Evolutionary conservation across 2,113 vertebrate genomes (phyloP).

Genomic region (Podarcis raffonei): DNA sequence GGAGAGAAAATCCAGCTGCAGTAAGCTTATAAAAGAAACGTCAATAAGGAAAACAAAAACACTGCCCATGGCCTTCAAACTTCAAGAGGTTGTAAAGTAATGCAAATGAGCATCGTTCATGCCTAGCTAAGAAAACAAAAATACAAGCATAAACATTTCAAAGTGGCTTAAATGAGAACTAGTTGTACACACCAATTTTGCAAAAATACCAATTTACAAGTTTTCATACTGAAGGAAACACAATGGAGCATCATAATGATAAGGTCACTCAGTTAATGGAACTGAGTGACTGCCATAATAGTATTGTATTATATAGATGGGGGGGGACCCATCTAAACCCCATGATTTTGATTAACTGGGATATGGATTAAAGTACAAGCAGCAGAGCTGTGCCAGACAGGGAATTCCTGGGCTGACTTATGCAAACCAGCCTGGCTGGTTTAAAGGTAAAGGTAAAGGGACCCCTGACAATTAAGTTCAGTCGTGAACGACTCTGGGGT

Average conservation of each 20-base stretch:
- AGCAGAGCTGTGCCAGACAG: too few relatives aligned
- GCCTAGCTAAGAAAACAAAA: not conserved
- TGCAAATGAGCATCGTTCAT: not conserved
- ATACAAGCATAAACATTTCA: not conserved
- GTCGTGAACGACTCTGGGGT: too few relatives aligned
- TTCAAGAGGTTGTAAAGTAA: not conserved
- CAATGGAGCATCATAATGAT: not conserved
- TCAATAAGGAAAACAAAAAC: conserved; percentile 4
- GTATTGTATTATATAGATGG: too few relatives aligned
- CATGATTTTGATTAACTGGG: too few relatives aligned
- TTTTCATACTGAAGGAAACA: not conserved
- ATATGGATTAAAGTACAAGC: too few relatives aligned
- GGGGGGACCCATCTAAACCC: too few relatives aligned
- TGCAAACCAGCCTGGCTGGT: too few relatives aligned
- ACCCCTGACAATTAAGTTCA: too few relatives aligned
- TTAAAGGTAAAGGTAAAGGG: too few relatives aligned
- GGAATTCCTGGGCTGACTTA: too few relatives aligned
- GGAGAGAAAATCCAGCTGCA: not conserved
- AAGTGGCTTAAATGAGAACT: not conserved
- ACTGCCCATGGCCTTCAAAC: not conserved
- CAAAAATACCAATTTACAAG: not conserved
- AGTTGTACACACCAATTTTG: not conserved
- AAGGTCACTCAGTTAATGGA: not conserved
- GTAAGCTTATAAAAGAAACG: conserved; percentile 10
- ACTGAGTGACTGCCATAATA: not conserved